Conservation (phyloP, 2,888 invertebrate species). For the Limnephilus marmoratus region DNA sequence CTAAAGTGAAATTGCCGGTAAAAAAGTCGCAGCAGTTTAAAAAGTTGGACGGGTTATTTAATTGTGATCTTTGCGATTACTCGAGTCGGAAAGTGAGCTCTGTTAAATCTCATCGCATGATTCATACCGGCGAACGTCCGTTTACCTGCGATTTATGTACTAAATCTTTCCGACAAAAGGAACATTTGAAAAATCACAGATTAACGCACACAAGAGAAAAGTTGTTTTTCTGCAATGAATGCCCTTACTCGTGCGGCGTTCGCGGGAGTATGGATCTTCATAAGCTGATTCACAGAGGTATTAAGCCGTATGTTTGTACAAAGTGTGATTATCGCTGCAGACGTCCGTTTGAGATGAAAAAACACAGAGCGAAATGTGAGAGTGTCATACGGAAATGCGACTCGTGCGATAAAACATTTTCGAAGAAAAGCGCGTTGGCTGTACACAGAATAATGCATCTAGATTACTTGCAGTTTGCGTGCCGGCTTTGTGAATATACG, state of each 20-base stretch:
- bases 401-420: slow-evolving; percentile 31
- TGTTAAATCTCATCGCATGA: slow-evolving; percentile 36
- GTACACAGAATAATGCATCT: slow-evolving; percentile 34
- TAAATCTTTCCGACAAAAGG: slow-evolving; percentile 39
- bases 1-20: background rate
- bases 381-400: background rate
- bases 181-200: slow-evolving; percentile 39
- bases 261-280: slow-evolving; percentile 35
- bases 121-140: slow-evolving; percentile 34
- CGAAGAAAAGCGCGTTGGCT: slow-evolving; percentile 12
- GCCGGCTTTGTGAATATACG: slow-evolving; percentile 18
- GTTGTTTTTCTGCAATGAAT: slow-evolving; percentile 43
- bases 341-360: slow-evolving; percentile 38
- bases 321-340: slow-evolving; percentile 40
- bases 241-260: slow-evolving; percentile 30
- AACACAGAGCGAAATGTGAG: slow-evolving; percentile 30
- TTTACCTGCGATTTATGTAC: slow-evolving; percentile 34
- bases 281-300: slow-evolving; percentile 27
- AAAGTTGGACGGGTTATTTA: slow-evolving; percentile 28
- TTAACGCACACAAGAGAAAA: slow-evolving; percentile 29
- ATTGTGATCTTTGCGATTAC: slow-evolving; percentile 37
- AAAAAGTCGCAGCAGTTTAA: slow-evolving; percentile 32
- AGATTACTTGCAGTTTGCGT: slow-evolving; percentile 7
- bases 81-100: slow-evolving; percentile 40
- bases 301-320: slow-evolving; percentile 38